phyloP scores from a whole-genome alignment of 1,140 invertebrate genomes.

The Parasteatoda tepidariorum region DNA sequence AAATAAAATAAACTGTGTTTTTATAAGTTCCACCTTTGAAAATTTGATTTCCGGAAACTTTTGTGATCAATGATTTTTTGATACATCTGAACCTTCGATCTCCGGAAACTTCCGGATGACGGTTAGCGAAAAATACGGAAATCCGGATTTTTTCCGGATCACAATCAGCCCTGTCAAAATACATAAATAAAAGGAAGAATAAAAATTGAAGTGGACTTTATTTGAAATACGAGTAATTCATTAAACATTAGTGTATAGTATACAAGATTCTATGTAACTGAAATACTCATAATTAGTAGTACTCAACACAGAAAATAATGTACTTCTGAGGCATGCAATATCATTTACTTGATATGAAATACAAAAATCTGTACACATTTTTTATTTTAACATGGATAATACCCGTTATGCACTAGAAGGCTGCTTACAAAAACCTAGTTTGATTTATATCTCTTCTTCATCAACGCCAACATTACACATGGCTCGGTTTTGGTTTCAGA shows the following conservation, averaged over 20 bases:
- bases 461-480: conserved; percentile 48
- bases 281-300: conserved; percentile 60
- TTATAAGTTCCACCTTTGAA: too few relatives aligned
- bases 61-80: too few relatives aligned
- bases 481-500: conserved; percentile 60
- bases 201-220: conserved; percentile 61
- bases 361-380: conserved; percentile 61
- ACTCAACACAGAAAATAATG: conserved; percentile 61
- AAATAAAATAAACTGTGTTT: too few relatives aligned
- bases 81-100: too few relatives aligned
- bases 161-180: too few relatives aligned
- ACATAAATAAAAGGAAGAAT: too few relatives aligned
- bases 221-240: conserved; percentile 61
- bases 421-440: conserved; percentile 61
- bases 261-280: conserved; percentile 61
- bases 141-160: too few relatives aligned
- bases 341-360: conserved; percentile 60
- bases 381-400: conserved; percentile 59
- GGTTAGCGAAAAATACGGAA: too few relatives aligned
- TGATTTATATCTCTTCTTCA: conserved; percentile 49
- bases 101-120: too few relatives aligned
- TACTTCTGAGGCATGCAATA: conserved; percentile 61
- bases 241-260: conserved; percentile 61
- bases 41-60: too few relatives aligned
- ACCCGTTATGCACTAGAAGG: conserved; percentile 61